These are phyloP conservation scores for Lytechinus variegatus DNA, from an alignment of 35 echinoderm and acorn worm genomes.

Conservation along the genomic window DNA sequence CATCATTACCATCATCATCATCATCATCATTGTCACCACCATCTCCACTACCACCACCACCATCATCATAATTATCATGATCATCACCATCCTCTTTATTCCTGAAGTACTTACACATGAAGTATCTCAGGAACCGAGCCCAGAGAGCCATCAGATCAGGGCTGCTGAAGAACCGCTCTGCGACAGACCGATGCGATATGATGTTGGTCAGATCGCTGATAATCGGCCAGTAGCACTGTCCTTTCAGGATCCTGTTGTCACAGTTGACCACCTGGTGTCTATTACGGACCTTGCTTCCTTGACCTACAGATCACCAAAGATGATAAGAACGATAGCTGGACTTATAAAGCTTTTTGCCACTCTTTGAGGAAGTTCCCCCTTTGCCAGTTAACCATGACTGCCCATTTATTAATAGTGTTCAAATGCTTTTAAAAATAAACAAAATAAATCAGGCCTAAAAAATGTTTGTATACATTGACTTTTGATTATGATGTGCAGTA, in stretches of 20 bases:
- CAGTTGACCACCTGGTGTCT: constrained; percentile 82
- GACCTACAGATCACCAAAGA: neutral
- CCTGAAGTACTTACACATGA: constrained; percentile 63
- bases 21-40: neutral
- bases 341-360: too few relatives aligned
- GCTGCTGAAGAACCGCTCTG: constrained; percentile 72
- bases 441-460: too few relatives aligned
- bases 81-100: neutral
- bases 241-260: constrained; percentile 70
- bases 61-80: neutral
- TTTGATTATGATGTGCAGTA: too few relatives aligned
- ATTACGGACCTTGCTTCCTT: constrained; percentile 1
- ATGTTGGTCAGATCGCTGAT: constrained; percentile 95
- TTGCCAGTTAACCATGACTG: too few relatives aligned
- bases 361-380: too few relatives aligned
- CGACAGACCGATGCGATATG: constrained; percentile 80
- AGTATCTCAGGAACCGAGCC: constrained; percentile 67
- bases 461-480: too few relatives aligned
- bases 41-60: neutral
- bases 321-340: too few relatives aligned
- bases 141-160: constrained; percentile 69
- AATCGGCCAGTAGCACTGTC: constrained; percentile 96
- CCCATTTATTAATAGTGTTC: too few relatives aligned
- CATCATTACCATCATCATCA: neutral
- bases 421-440: too few relatives aligned